Evolutionary conservation across 30 jellyfish, hydroid and myxozoan genomes (phyloP), one percentile per base, ranked within the genome.

Genomic region (Thelohanellus kitauei): DNA sequence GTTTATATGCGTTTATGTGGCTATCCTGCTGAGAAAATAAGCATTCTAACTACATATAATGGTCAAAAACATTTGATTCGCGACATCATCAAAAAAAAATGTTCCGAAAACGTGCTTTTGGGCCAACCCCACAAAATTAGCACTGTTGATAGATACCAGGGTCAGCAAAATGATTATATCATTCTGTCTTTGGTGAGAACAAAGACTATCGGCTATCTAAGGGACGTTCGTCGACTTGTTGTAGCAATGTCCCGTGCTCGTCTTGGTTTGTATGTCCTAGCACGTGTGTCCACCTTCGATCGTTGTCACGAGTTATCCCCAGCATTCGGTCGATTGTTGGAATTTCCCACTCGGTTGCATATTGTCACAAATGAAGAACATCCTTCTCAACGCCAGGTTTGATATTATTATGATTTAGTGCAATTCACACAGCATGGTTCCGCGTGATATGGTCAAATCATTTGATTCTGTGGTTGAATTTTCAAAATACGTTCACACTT

Each of bases 201-300:
- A 24, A 63, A 53, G 39, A 50, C 88, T 8, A 84, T 75, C 32
- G 95, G 95, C 0, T 86, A 75, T 35, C 38, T 75, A 42, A 55
- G 95, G 23, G 95, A 75, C 43, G 87, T 75, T 10, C 68, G 95
- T 15, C 89, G 95, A n/a, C 45, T 75, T 44, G 64, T 75, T 29
- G 95, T 75, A 23, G 95, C 95, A 18, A 60, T 75, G 87, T 75
- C 95, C 3, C 87, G 95, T 48, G 95, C 88, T 9, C 64, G 95
- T 18, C 88, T 75, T 51, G 95, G 95, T 5, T 54, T 75, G 18
- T 75, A 75, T 47, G 69, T 75, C 16, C 57, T 75, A 22, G 95
- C 95, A 30, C 66, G 88, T 5, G 80, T 57, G 15, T 50, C 56
- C 12, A 43, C 64, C 43, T 75, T 75, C 22, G 84, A 66, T 44